Conservation (phyloP, 2,113 vertebrate species). For the Neomonachus schauinslandi region DNA sequence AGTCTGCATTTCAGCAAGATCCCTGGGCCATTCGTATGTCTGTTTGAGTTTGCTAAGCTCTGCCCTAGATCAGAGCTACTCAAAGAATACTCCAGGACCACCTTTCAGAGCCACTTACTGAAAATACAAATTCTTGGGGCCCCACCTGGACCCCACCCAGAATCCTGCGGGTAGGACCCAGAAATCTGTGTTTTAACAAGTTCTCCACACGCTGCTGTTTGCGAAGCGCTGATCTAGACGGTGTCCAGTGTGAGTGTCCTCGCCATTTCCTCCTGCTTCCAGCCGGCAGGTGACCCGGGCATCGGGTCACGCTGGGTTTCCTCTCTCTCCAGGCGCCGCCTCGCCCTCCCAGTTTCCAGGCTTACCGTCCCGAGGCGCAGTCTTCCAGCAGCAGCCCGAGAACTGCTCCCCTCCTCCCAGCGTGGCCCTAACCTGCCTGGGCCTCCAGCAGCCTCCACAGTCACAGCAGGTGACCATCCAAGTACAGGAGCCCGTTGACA, state of each 20-base stretch:
- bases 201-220: not conserved
- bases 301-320: not conserved
- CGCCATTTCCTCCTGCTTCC: not conserved
- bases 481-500: constrained; percentile 93
- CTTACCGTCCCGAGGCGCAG: constrained; percentile 86
- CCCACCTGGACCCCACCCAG: not conserved
- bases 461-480: constrained; percentile 97
- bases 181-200: not conserved
- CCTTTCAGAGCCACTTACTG: not conserved
- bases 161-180: not conserved
- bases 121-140: not conserved
- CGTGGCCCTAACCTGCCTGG: constrained; percentile 89
- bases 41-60: not conserved
- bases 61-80: not conserved
- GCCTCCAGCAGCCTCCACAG: constrained; percentile 89
- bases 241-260: not conserved
- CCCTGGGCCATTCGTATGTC: not conserved
- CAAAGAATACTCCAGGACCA: not conserved
- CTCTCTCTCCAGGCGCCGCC: constrained; percentile 85
- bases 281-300: not conserved
- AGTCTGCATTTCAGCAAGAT: not conserved
- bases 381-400: constrained; percentile 93
- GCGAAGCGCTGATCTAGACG: not conserved
- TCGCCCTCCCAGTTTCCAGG: constrained; percentile 93
- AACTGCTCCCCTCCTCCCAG: constrained; percentile 92